Conservation (phyloP, 2,888 invertebrate genomes). For the Apotomis betuletana region DNA sequence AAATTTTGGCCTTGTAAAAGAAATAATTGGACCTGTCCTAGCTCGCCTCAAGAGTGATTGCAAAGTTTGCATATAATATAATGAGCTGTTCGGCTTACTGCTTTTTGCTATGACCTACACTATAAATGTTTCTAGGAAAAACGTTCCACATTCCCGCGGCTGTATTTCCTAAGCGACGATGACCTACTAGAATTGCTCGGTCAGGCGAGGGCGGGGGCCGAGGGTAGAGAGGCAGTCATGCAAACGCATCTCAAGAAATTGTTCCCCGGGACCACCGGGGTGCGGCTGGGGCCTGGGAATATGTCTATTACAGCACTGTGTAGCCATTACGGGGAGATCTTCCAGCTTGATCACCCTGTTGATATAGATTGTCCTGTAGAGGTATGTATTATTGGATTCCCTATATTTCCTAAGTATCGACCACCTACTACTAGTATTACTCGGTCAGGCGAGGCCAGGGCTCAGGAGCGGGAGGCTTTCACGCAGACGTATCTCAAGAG, state of each 20-base stretch:
- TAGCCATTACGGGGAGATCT: conserved; percentile 89
- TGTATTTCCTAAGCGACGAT: conserved; percentile 99
- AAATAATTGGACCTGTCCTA: no score
- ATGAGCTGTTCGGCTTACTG: no score
- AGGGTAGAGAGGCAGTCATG: conserved; percentile 88
- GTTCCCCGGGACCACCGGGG: conserved; percentile 94
- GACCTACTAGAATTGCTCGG: conserved; percentile 98
- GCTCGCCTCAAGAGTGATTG: no score
- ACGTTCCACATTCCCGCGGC: conserved; percentile 95
- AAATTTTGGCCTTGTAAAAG: no score
- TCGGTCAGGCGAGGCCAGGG: no score
- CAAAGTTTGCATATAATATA: no score
- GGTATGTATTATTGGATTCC: conserved; percentile 66
- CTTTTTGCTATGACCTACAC: background rate
- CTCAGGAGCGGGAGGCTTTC: no score
- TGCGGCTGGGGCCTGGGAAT: conserved; percentile 85
- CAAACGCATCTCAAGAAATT: conserved; percentile 98
- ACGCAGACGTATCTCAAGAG: no score
- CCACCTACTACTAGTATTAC: background rate
- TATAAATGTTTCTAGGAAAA: conserved; percentile 87
- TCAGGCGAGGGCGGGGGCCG: conserved; percentile 90
- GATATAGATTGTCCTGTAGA: conserved; percentile 90
- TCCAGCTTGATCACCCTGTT: conserved; percentile 87
- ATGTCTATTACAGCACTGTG: conserved; percentile 87
- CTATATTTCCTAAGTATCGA: background rate